phyloP scores from a whole-genome alignment of 2,113 vertebrate species.

The Phaethon lepturus region DNA sequence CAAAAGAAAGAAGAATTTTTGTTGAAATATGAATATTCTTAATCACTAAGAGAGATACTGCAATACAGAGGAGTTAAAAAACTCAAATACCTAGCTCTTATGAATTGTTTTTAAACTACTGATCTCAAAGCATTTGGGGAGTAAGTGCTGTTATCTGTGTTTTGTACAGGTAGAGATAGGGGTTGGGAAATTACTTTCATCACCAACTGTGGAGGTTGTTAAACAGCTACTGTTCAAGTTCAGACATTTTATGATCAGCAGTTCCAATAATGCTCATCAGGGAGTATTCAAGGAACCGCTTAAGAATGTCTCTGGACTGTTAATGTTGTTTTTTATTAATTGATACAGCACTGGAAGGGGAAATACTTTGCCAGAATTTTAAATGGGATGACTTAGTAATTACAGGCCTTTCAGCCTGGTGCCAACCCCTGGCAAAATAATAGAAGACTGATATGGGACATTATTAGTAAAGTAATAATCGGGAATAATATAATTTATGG shows the following conservation, averaged over 20 bases:
- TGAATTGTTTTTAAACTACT: background rate
- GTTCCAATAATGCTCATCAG: conserved; percentile 25
- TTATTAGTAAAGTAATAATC: conserved; percentile 60
- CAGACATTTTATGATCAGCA: conserved; percentile 15
- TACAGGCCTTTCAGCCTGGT: conserved; percentile 29
- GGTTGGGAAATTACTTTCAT: background rate
- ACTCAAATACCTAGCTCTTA: background rate
- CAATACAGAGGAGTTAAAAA: background rate
- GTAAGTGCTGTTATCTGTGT: background rate
- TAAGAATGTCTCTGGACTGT: conserved; percentile 23
- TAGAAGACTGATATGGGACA: background rate
- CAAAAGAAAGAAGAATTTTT: background rate
- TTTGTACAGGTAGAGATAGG: background rate
- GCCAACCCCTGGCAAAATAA: conserved; percentile 53
- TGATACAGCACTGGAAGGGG: conserved; percentile 9
- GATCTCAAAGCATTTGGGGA: background rate
- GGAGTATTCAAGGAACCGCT: conserved; percentile 43
- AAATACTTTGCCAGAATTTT: conserved; percentile 58
- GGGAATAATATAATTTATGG: conserved; percentile 55
- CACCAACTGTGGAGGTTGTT: background rate
- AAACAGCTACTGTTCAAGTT: background rate
- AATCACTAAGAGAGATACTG: background rate
- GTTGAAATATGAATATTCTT: background rate
- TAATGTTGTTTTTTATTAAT: conserved; percentile 64
- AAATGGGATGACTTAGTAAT: conserved; percentile 46